These are phyloP conservation scores for Alviniconcha strummeri DNA, from an alignment of 2,888 invertebrate genomes.

Conservation along the genomic window DNA sequence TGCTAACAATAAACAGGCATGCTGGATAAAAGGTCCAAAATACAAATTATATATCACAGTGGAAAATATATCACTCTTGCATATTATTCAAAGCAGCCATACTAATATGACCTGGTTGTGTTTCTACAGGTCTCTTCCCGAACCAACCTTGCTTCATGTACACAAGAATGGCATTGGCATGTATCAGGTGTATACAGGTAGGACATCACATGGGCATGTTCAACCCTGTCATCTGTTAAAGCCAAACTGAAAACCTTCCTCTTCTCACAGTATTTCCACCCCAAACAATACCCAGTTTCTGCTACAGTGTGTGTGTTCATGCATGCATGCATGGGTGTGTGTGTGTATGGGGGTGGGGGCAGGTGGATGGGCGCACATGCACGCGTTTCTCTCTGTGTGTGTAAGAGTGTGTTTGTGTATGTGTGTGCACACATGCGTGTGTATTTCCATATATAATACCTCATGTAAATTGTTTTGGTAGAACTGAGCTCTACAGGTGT, in stretches of 20 bases:
- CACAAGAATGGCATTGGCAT: slow-evolving; percentile 40
- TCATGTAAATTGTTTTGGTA: background rate
- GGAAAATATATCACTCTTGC: too few relatives aligned
- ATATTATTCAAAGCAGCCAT: too few relatives aligned
- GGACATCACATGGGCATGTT: background rate
- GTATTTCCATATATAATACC: too few relatives aligned
- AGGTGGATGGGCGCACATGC: background rate
- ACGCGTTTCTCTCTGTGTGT: background rate
- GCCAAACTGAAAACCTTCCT: too few relatives aligned
- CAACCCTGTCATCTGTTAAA: too few relatives aligned
- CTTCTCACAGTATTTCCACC: background rate
- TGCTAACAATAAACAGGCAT: too few relatives aligned
- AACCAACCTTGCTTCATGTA: slow-evolving; percentile 13
- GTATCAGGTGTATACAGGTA: slow-evolving; percentile 54
- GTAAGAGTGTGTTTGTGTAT: background rate
- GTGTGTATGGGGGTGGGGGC: background rate
- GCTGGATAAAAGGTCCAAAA: too few relatives aligned
- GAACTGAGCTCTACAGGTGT: background rate
- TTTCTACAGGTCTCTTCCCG: slow-evolving; percentile 21
- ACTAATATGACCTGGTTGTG: background rate
- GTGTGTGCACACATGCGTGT: background rate
- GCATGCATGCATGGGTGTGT: background rate
- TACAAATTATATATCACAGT: too few relatives aligned
- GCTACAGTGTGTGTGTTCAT: background rate
- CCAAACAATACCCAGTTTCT: too few relatives aligned